Conservation (phyloP, 1,140 invertebrate genomes). For the Euwallacea similis region DNA sequence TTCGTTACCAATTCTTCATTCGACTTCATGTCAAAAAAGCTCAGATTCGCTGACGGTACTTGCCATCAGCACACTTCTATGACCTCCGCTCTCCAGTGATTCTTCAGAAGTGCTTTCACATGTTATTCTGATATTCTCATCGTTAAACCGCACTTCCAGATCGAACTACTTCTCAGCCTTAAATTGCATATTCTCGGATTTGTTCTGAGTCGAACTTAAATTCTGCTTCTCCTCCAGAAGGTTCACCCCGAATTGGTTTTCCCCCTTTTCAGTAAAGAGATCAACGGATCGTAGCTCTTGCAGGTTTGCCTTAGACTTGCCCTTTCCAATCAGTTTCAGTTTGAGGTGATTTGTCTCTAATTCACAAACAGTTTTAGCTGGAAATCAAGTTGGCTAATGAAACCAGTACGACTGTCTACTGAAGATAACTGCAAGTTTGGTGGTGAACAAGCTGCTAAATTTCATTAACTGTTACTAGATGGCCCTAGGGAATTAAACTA, state of each 20-base stretch:
- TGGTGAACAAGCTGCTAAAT: not conserved
- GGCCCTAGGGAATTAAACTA: too few relatives aligned
- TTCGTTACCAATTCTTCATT: too few relatives aligned
- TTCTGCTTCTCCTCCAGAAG: constrained; percentile 34
- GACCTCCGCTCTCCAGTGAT: too few relatives aligned
- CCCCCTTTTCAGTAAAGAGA: constrained; percentile 37
- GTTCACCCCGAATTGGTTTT: constrained; percentile 31
- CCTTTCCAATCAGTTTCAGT: constrained; percentile 34
- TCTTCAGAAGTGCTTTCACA: too few relatives aligned
- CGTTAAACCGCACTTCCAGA: constrained; percentile 15
- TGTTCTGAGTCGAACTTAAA: constrained; percentile 2
- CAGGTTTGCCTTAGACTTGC: constrained; percentile 18
- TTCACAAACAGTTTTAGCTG: not conserved
- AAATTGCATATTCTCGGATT: constrained; percentile 28
- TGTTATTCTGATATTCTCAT: not conserved
- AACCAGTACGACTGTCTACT: not conserved
- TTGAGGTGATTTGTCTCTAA: not conserved
- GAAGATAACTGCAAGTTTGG: too few relatives aligned
- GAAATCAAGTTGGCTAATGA: not conserved
- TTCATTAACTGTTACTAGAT: not conserved
- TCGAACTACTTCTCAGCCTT: constrained; percentile 8
- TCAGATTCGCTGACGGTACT: too few relatives aligned
- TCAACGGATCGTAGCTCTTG: constrained; percentile 34
- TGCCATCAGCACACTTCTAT: too few relatives aligned
- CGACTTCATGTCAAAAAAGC: too few relatives aligned